These are phyloP conservation scores for Tiliacea citrago DNA, from an alignment of 2,888 invertebrate genomes.

Conservation along the genomic window DNA sequence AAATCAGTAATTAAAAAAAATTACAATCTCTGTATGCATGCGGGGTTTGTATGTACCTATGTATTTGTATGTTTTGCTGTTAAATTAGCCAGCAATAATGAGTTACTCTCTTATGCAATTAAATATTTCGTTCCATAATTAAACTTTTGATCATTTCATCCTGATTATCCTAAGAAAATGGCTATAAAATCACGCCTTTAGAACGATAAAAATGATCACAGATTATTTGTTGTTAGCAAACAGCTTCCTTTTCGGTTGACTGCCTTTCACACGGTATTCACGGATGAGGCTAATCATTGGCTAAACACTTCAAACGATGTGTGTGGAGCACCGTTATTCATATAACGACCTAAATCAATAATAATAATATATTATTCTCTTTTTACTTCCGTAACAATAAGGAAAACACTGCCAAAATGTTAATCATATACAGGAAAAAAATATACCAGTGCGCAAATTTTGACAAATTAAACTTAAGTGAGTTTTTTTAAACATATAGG, in stretches of 20 bases:
- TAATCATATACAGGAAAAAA: not conserved
- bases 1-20: too few relatives aligned
- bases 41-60: too few relatives aligned
- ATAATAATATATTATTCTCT: not conserved
- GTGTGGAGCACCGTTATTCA: not conserved
- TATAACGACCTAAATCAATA: conserved; percentile 3
- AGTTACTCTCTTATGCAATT: too few relatives aligned
- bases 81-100: too few relatives aligned
- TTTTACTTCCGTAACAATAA: not conserved
- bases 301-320: not conserved
- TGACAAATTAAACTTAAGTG: too few relatives aligned
- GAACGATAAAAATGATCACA: not conserved
- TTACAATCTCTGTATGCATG: too few relatives aligned
- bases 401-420: not conserved
- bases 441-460: too few relatives aligned
- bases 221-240: not conserved
- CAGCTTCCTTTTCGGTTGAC: conserved; percentile 10
- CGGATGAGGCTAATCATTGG: conserved; percentile 9
- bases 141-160: too few relatives aligned
- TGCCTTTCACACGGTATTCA: not conserved
- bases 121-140: too few relatives aligned
- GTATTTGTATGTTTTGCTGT: too few relatives aligned
- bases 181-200: not conserved
- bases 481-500: too few relatives aligned
- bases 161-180: too few relatives aligned